Percentiles rank a stretch among this genome's conserved stretches.
Conservation (phyloP, 2,113 vertebrate species). For the Tupaia tana region DNA sequence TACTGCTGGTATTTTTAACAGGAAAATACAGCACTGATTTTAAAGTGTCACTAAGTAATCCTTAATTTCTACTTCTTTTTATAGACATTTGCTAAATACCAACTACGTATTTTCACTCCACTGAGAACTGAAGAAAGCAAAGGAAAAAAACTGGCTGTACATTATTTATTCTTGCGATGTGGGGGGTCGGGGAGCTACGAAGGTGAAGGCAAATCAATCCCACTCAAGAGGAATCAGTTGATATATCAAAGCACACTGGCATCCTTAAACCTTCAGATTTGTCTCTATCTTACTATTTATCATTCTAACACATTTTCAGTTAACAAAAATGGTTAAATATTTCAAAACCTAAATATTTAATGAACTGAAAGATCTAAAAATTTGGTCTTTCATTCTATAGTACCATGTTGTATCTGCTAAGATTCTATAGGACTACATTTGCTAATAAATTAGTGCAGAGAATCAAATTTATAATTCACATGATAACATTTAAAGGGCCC, state of each 20-base stretch:
- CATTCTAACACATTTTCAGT: background rate
- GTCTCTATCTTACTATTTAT: background rate
- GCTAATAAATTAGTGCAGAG: background rate
- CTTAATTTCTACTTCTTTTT: background rate
- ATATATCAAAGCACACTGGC: background rate
- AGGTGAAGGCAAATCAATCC: background rate
- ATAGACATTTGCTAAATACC: background rate
- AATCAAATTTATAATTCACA: background rate
- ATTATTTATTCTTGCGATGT: background rate
- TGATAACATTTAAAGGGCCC: constrained; percentile 11
- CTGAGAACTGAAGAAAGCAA: background rate
- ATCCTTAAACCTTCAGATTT: background rate
- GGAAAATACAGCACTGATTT: constrained; percentile 41
- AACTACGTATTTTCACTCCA: background rate
- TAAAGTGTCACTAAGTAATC: background rate
- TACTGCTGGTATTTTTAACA: constrained; percentile 57
- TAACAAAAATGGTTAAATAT: background rate
- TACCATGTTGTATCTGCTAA: background rate
- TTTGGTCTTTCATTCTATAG: background rate
- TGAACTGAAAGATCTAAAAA: background rate
- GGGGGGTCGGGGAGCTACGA: background rate
- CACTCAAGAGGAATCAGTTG: background rate
- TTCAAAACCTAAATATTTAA: constrained; percentile 28
- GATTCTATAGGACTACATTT: background rate
- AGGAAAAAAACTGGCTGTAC: background rate